phyloP scores from a whole-genome alignment of 1,140 invertebrate genomes.

The Bombus confusus region DNA sequence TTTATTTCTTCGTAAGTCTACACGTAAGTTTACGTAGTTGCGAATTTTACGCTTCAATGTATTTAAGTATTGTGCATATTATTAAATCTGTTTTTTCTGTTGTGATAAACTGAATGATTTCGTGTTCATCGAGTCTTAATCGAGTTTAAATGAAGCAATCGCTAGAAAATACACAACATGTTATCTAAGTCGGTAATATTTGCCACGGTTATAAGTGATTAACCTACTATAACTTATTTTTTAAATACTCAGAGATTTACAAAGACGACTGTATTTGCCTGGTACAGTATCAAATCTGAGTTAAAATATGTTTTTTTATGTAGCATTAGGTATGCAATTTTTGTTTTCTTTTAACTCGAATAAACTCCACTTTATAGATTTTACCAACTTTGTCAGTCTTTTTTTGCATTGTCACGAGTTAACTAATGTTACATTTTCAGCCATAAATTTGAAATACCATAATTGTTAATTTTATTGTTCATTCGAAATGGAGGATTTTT shows the following conservation, averaged over 20 bases:
- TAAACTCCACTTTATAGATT: conserved; percentile 6
- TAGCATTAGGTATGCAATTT: not conserved
- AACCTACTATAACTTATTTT: conserved; percentile 7
- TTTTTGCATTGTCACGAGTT: conserved; percentile 82
- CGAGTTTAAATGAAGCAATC: not conserved
- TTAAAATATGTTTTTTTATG: not conserved
- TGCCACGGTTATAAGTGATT: not conserved
- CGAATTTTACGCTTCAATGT: not conserved
- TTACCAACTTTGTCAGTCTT: conserved; percentile 64
- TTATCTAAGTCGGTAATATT: not conserved
- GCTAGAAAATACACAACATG: not conserved
- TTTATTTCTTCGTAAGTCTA: too few species aligned
- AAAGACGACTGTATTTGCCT: not conserved
- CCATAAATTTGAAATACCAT: too few species aligned
- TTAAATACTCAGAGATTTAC: not conserved
- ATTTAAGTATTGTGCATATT: not conserved
- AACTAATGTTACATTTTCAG: conserved; percentile 56
- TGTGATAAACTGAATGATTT: not conserved
- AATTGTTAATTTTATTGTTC: too few species aligned
- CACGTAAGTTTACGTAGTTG: not conserved
- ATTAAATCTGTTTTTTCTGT: conserved; percentile 68
- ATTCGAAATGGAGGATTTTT: too few species aligned
- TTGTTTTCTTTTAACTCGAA: not conserved
- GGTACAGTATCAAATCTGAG: too few species aligned
- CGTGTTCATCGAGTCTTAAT: conserved; percentile 7